phyloP scores from a whole-genome alignment of 2,888 invertebrate species.

The Mythimna ferrago region DNA sequence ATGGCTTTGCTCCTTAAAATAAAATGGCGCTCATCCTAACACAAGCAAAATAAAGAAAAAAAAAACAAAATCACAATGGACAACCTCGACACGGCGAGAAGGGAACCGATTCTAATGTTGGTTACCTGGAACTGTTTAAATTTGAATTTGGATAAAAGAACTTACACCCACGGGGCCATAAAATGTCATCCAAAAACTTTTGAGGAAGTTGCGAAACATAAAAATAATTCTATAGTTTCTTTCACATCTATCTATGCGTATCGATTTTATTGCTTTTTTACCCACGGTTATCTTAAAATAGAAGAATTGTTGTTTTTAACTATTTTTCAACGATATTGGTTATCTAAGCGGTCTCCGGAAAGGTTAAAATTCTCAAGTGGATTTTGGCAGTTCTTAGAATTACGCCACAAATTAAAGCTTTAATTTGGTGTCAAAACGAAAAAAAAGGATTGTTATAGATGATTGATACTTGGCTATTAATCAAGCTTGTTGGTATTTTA shows the following conservation, averaged over 20 bases:
- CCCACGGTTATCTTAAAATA: constrained; percentile 44
- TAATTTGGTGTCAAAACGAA: constrained; percentile 9
- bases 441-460: constrained; percentile 8
- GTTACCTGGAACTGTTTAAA: constrained; percentile 61
- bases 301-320: constrained; percentile 24
- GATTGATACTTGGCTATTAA: constrained; percentile 18
- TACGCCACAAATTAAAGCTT: constrained; percentile 15
- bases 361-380: constrained; percentile 33
- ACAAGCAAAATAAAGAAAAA: constrained; percentile 14
- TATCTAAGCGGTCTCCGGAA: constrained; percentile 26
- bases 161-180: constrained; percentile 61
- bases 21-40: constrained; percentile 8
- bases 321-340: constrained; percentile 27
- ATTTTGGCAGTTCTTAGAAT: constrained; percentile 40
- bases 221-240: constrained; percentile 48
- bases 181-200: constrained; percentile 52
- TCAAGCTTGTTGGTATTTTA: constrained; percentile 21
- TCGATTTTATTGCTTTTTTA: constrained; percentile 60
- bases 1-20: constrained; percentile 33
- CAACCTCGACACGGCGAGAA: constrained; percentile 48
- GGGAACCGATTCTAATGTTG: constrained; percentile 46
- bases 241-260: constrained; percentile 47
- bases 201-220: constrained; percentile 59
- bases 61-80: constrained; percentile 41
- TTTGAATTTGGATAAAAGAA: constrained; percentile 55